phyloP scores from a whole-genome alignment of 2,888 invertebrate species.

The Phengaris arion region DNA sequence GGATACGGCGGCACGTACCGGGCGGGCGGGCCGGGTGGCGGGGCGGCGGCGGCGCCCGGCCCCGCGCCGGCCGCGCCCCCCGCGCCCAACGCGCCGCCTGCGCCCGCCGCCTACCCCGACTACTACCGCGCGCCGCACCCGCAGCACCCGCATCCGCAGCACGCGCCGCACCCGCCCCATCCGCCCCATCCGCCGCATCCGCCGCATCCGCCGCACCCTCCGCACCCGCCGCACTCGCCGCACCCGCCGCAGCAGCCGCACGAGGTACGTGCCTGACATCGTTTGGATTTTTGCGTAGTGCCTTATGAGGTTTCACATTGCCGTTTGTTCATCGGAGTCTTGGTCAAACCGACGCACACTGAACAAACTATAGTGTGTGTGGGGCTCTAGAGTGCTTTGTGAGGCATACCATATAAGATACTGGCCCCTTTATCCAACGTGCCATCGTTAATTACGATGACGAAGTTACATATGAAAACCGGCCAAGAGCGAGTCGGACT shows the following conservation, averaged over 20 bases:
- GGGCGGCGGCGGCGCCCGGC: constrained; percentile 54
- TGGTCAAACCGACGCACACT: too few species aligned
- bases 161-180: constrained; percentile 56
- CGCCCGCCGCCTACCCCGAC: constrained; percentile 57
- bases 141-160: constrained; percentile 57
- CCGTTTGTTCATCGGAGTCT: too few species aligned
- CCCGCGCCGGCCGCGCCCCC: constrained; percentile 55
- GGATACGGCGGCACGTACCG: constrained; percentile 71
- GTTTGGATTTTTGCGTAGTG: too few species aligned
- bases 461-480: too few species aligned
- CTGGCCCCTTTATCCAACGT: too few species aligned
- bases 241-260: constrained; percentile 53
- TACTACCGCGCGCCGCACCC: constrained; percentile 46
- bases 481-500: too few species aligned
- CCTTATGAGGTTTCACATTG: too few species aligned
- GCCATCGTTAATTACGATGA: too few species aligned
- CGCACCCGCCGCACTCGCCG: constrained; percentile 46
- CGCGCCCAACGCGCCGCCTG: constrained; percentile 55
- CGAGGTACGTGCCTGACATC: constrained; percentile 46
- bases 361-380: too few species aligned
- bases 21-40: constrained; percentile 58
- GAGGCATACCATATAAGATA: too few species aligned
- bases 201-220: constrained; percentile 47
- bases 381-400: too few species aligned
- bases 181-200: constrained; percentile 49